Base-by-base conservation (phyloP, 2,113 vertebrate genomes). In the Cathartes aura region DNA sequence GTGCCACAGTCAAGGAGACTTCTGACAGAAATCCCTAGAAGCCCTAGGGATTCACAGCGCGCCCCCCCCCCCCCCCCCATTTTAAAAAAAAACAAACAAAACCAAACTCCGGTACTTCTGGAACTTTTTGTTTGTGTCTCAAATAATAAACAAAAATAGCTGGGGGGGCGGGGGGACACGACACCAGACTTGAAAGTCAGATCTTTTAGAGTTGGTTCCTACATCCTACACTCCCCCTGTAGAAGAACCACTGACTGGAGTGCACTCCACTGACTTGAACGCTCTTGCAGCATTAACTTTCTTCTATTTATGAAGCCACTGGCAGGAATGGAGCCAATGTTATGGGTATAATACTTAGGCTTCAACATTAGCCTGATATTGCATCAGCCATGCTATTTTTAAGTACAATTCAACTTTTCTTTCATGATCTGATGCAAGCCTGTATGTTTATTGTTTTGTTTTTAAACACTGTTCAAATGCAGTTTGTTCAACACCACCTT, bases 121-220 rank as follows among this genome's bases (percentile, higher is more conserved):
- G 22, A 76, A 55, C 7, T 42, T 67, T 29, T 29, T 47, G 12
- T 22, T 62, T 71, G 17, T 27, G 60, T 63, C 74, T 88, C 29
- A 82, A 70, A 66, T 23, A 87, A 74, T n/a, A 62, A 87, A 50
- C 16, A 73, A 62, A 90, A 82, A 58, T 4, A 71, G 5, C 10
- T 6, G 23, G 9, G 3, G 9, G 4, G 1, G 8, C 12, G 3
- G 11, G 3, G 38, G 38, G 38, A 38, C 38, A 38, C 7, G 38
- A 38, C 38, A 47, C 75, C 20, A 50, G 30, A 52, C 7, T 27
- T 53, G 4, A 21, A 75, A 82, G 26, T 43, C 22, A 63, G 59
- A 50, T 38, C n/a, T 88, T 73, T 48, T 34, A 71, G 53, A 26
- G 36, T 30, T 60, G 24, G 11, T 45, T 91, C 17, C 75, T 70